A percentile compares a stretch with the other conserved stretches of the same genome.
phyloP scores from a whole-genome alignment of 2,888 invertebrate genomes.

The Oligia strigilis region DNA sequence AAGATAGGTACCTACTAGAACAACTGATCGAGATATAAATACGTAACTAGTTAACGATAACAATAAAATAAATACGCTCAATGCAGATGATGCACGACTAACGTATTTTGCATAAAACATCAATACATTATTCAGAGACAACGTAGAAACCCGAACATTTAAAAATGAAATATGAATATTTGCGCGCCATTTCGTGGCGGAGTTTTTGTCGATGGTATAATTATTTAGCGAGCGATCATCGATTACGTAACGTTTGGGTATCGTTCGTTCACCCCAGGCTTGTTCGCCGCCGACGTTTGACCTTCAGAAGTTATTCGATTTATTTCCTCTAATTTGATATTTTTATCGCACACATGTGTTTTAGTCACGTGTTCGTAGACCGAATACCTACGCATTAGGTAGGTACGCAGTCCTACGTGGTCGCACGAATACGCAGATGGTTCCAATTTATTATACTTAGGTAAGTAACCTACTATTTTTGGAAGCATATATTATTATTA shows the following conservation, averaged over 20 bases:
- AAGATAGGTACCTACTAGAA: not conserved
- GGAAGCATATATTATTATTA: not conserved
- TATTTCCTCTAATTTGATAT: constrained; percentile 55
- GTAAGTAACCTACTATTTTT: constrained; percentile 9
- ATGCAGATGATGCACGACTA: constrained; percentile 32
- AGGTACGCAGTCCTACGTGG: too few species aligned
- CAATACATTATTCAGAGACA: constrained; percentile 35
- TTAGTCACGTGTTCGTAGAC: constrained; percentile 17
- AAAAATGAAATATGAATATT: constrained; percentile 51
- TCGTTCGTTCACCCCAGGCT: constrained; percentile 69
- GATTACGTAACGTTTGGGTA: constrained; percentile 68
- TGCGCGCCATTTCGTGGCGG: constrained; percentile 55
- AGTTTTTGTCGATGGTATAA: constrained; percentile 62
- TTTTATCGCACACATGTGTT: constrained; percentile 22
- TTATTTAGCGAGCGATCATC: constrained; percentile 59
- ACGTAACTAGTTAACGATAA: constrained; percentile 9
- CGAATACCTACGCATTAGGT: too few species aligned
- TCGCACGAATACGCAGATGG: constrained; percentile 1
- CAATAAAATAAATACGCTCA: constrained; percentile 18
- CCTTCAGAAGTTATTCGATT: constrained; percentile 60
- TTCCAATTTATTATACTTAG: constrained; percentile 7
- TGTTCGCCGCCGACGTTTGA: constrained; percentile 46
- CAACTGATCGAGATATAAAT: constrained; percentile 28
- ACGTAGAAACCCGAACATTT: constrained; percentile 50
- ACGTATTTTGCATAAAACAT: constrained; percentile 41